Conservation (phyloP, 2,888 invertebrate genomes). For the Notocelia uddmanniana region DNA sequence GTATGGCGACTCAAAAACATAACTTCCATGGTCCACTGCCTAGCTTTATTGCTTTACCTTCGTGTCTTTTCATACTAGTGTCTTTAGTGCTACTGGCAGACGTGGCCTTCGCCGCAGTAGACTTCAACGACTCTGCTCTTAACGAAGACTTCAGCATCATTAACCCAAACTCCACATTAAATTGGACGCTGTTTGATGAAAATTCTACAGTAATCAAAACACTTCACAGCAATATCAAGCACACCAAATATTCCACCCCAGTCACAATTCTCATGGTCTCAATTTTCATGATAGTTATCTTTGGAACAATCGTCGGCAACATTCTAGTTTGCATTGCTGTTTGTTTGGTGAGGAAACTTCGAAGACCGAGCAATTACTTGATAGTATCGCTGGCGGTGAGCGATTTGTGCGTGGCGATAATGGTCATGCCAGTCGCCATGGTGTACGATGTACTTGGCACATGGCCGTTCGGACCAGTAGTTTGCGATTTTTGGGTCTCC, state of each 20-base stretch:
- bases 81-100: conserved; percentile 69
- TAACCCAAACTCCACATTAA: conserved; percentile 67
- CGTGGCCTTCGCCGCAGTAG: conserved; percentile 65
- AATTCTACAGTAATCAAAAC: conserved; percentile 61
- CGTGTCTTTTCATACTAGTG: conserved; percentile 81
- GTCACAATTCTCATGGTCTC: conserved; percentile 89
- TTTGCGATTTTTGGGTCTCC: conserved; percentile 98
- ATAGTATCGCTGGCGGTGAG: conserved; percentile 98
- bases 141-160: conserved; percentile 64
- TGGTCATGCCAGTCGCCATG: conserved; percentile 99
- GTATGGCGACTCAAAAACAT: conserved; percentile 83
- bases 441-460: conserved; percentile 96
- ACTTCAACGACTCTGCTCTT: conserved; percentile 63
- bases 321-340: conserved; percentile 98
- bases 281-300: conserved; percentile 90
- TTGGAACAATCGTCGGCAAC: conserved; percentile 95
- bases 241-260: conserved; percentile 75
- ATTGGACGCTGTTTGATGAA: conserved; percentile 71
- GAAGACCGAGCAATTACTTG: conserved; percentile 95
- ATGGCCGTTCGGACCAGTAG: conserved; percentile 96
- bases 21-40: conserved; percentile 79
- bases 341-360: conserved; percentile 95
- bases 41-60: conserved; percentile 85
- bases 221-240: conserved; percentile 67
- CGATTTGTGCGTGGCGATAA: conserved; percentile 96